Evolutionary conservation across 1,140 invertebrate genomes (phyloP).

Genomic region (Brachionus rubens): DNA sequence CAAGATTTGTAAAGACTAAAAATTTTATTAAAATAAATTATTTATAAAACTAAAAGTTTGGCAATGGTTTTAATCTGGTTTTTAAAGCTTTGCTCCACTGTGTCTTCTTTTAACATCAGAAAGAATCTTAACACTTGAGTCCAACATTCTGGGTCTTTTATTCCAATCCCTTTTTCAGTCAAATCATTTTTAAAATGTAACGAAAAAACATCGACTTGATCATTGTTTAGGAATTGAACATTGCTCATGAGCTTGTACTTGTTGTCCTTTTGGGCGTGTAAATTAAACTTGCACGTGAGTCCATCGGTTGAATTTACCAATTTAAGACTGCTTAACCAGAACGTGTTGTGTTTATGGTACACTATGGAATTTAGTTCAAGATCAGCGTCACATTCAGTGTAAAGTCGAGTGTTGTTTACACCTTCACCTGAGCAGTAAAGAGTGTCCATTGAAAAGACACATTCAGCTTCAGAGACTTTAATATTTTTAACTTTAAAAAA

Average conservation of each 20-base stretch:
- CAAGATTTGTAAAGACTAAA: too few relatives aligned
- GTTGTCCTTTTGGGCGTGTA: neutral
- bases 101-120: neutral
- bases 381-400: conserved; percentile 10
- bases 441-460: neutral
- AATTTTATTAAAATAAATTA: neutral
- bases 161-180: neutral
- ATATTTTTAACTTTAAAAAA: conserved; percentile 11
- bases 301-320: neutral
- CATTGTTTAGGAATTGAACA: neutral
- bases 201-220: neutral
- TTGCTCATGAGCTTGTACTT: neutral
- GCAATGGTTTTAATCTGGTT: neutral
- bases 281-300: neutral
- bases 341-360: neutral
- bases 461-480: neutral
- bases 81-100: neutral
- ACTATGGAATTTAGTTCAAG: neutral
- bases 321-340: conserved; percentile 7
- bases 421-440: neutral
- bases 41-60: neutral
- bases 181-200: neutral
- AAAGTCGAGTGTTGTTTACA: neutral
- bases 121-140: neutral
- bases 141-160: neutral